A percentile compares a stretch with the other conserved stretches of the same genome.
These are phyloP conservation scores for Papilio machaon DNA, from an alignment of 1,140 invertebrate genomes.

Conservation along the genomic window DNA sequence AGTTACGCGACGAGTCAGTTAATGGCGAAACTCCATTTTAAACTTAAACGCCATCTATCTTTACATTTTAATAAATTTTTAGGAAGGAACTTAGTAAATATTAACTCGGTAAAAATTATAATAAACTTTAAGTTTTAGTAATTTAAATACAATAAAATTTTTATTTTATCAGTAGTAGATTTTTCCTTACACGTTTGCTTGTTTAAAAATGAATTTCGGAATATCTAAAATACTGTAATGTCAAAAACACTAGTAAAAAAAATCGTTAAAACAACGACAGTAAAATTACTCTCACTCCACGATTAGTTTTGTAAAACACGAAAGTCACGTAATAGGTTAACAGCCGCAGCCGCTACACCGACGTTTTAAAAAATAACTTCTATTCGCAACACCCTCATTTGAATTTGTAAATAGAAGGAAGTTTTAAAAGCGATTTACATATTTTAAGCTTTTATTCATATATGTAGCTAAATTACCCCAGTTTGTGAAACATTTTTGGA, in stretches of 20 bases:
- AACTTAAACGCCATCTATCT: slow-evolving; percentile 24
- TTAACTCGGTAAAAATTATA: no score
- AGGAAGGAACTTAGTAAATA: no score
- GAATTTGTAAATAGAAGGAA: slow-evolving; percentile 2
- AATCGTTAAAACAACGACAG: not conserved
- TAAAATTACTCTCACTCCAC: not conserved
- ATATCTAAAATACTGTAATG: not conserved
- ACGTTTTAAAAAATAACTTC: not conserved
- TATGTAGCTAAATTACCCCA: slow-evolving; percentile 16
- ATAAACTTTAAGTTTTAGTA: no score
- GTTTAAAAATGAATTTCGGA: not conserved
- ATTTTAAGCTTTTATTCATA: not conserved
- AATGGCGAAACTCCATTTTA: slow-evolving; percentile 23
- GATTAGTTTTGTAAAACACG: slow-evolving; percentile 19
- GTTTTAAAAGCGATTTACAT: slow-evolving; percentile 31
- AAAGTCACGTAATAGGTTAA: slow-evolving; percentile 23
- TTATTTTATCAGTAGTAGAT: not conserved
- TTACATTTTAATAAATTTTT: not conserved
- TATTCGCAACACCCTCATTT: slow-evolving; percentile 20
- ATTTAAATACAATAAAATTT: no score
- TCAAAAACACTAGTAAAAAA: not conserved
- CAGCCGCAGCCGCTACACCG: not conserved
- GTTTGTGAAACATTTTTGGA: not conserved
- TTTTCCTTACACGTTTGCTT: not conserved
- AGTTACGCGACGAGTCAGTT: slow-evolving; percentile 28